Evolutionary conservation across 2,888 invertebrate species (phyloP).

Genomic region (Ceratothoa steindachneri): DNA sequence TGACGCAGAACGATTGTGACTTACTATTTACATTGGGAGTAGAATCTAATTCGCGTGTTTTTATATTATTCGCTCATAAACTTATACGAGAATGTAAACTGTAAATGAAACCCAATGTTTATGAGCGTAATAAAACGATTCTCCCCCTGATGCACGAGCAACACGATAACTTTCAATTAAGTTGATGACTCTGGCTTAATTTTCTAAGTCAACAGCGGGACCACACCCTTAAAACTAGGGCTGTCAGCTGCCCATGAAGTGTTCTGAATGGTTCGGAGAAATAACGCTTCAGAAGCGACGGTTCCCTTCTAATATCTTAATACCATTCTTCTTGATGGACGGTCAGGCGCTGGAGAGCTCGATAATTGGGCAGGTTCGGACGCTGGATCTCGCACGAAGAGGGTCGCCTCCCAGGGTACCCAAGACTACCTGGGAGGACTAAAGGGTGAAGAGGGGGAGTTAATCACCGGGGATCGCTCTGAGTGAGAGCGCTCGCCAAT

Average conservation of each 20-base stretch:
- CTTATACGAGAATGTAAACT: not conserved
- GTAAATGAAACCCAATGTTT: conserved; percentile 7
- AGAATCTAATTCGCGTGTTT: too few species aligned
- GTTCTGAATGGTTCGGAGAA: conserved; percentile 4
- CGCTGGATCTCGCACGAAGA: too few species aligned
- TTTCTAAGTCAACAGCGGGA: conserved; percentile 42
- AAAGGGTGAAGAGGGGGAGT: too few species aligned
- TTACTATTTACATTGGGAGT: too few species aligned
- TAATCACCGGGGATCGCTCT: too few species aligned
- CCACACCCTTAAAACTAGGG: conserved; percentile 38
- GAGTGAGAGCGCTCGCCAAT: too few species aligned
- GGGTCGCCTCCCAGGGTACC: too few species aligned
- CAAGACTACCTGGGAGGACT: too few species aligned
- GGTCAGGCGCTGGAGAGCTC: too few species aligned
- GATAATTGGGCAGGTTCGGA: too few species aligned
- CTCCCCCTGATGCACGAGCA: not conserved
- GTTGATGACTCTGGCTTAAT: conserved; percentile 43
- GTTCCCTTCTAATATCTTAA: not conserved
- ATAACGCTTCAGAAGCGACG: not conserved
- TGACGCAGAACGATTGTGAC: too few species aligned
- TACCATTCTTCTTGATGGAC: too few species aligned
- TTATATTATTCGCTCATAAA: not conserved
- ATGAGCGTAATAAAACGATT: conserved; percentile 8
- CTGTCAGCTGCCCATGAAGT: conserved; percentile 10
- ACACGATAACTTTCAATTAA: conserved; percentile 46